Base-by-base conservation (phyloP, 1,140 invertebrate species). In the Carcinoscorpius rotundicauda region DNA sequence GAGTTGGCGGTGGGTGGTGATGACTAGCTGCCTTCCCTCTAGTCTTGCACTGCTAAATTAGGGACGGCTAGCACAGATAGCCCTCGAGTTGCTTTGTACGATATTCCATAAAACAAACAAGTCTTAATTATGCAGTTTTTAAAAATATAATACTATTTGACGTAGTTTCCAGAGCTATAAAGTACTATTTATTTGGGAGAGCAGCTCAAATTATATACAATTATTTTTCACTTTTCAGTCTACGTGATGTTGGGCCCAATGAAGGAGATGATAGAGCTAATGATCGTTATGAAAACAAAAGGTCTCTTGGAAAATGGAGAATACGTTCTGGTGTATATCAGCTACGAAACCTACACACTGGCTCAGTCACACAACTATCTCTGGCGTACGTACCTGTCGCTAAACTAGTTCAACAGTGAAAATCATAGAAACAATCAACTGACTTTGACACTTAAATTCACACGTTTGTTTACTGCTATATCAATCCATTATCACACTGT, bases 301-400 rank as follows among this genome's bases (percentile, higher is more conserved):
- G 85, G 91, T 64, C 73, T 97, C 61, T 87, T 97, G 73, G 86
- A 88, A 49, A 86, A 91, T 66, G 92, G 93, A 10, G 89, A 97
- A 75, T 97, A 97, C 75, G 88, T 95, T 80, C 89, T 97, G 59
- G 93, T 98, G 73, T 91, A 89, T 75, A 87, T 96, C 6, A 92
- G 97, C 74, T 91, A 89, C 82, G 86, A 89, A 80, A 87, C 87
- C 1, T 93, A 91, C 76, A 83, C 85, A 6, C 76, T 79, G 50
- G 85, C 84, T 72, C 85, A 90, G 74, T 85, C 87, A 8, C 78
- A 85, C 65, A 87, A 88, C 76, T 97, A 94, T 81, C 84, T 97
- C 75, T 91, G 88, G 82, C 86, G 90, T 55, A 55, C 6, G 53
- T 55, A 29, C 29, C 29, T 29, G 29, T 29, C 29, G 0, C 29